Conservation (phyloP, 1,140 invertebrate genomes). For the Hylaeus volcanicus region DNA sequence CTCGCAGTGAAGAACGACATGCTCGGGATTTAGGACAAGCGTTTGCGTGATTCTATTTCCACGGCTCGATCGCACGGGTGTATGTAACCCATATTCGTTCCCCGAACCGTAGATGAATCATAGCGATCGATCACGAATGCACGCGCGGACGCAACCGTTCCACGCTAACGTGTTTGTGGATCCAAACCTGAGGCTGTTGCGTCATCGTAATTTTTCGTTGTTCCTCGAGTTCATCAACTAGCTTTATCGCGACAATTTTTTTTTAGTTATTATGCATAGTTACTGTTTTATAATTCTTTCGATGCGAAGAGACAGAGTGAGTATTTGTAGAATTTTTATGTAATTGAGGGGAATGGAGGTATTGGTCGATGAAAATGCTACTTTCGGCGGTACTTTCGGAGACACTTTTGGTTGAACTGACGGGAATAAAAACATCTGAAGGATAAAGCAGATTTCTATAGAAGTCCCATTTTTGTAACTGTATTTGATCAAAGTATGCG, state of each 20-base stretch:
- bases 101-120: conserved; percentile 42
- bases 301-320: too few relatives aligned
- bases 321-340: too few relatives aligned
- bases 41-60: conserved; percentile 59
- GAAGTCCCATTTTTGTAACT: too few relatives aligned
- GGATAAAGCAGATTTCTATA: too few relatives aligned
- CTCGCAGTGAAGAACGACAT: conserved; percentile 44
- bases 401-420: too few relatives aligned
- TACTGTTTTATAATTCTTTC: too few relatives aligned
- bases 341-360: too few relatives aligned
- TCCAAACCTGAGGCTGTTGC: neutral
- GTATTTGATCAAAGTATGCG: too few relatives aligned
- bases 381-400: too few relatives aligned
- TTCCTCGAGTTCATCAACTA: neutral
- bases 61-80: conserved; percentile 29
- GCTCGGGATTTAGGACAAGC: conserved; percentile 47
- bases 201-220: neutral
- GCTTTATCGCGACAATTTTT: neutral
- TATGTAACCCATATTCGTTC: conserved; percentile 52
- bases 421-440: too few relatives aligned
- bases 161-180: neutral
- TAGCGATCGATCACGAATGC: conserved; percentile 58
- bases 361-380: too few relatives aligned
- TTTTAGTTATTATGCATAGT: too few relatives aligned
- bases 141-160: conserved; percentile 45